phyloP scores from a whole-genome alignment of 2,797 vertebrate genomes.

The Myripristis murdjan region DNA sequence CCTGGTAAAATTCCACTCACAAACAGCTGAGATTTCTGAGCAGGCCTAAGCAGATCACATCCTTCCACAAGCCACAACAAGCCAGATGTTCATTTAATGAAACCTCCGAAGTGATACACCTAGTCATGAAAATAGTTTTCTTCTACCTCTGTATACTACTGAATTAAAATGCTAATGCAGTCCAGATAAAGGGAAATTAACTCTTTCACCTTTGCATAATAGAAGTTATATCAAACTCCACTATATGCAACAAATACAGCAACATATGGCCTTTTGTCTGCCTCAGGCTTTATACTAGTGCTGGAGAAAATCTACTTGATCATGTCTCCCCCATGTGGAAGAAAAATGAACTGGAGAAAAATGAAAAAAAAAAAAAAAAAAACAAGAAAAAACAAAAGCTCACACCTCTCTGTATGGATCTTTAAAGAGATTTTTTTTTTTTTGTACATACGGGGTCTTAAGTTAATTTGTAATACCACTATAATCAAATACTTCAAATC shows the following conservation, averaged over 20 bases:
- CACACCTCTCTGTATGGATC: no score
- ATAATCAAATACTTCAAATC: no score
- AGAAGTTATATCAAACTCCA: not conserved
- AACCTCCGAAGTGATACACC: not conserved
- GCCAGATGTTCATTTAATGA: not conserved
- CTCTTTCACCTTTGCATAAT: no score
- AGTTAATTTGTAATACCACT: no score
- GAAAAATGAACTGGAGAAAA: not conserved
- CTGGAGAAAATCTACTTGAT: not conserved
- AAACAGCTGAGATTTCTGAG: conserved; percentile 11
- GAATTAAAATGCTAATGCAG: not conserved
- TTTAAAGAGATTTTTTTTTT: no score
- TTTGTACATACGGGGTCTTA: no score
- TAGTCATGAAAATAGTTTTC: not conserved
- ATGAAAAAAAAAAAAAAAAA: not conserved
- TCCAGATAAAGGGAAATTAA: no score
- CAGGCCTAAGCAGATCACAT: not conserved
- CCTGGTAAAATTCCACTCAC: conserved; percentile 50
- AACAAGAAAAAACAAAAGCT: no score
- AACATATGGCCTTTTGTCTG: not conserved
- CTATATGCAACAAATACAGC: not conserved
- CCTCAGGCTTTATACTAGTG: not conserved
- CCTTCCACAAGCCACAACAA: not conserved
- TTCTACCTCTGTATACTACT: not conserved
- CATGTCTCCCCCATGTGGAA: conserved; percentile 13